Base-by-base conservation (phyloP, 2,113 vertebrate genomes). In the Barbus barbus region DNA sequence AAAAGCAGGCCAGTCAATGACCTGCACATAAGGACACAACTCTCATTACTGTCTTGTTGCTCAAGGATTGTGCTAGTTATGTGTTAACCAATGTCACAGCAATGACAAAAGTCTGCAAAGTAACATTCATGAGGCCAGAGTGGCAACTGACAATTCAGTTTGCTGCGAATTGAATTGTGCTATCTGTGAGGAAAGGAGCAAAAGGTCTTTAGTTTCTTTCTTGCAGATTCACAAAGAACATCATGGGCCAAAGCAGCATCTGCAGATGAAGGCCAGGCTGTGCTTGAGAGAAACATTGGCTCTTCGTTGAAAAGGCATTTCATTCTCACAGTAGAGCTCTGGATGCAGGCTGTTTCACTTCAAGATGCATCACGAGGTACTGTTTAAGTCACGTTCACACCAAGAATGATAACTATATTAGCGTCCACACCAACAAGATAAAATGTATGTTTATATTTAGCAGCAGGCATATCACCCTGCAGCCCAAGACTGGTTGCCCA, bases 151-250 rank as follows among this genome's bases (percentile, higher is more conserved):
- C 75, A 46, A 46, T 63, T 79, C 33, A 46, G 16, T 79, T 79
- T 44, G 22, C 5, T 41, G 58, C 20, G 9, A 79, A 79, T 28
- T 44, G 33, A 44, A 9, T 78, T 79, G 33, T 63, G n/a, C 33
- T 79, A 48, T 79, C 58, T 79, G n/a, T 13, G 13, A 24, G 24
- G 56, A 26, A 79, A 61, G 41, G 13, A 79, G 33, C n/a, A 79
- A 26, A 79, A 28, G 9, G 77, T 60, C 31, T n/a, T 76, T 58
- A 60, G 53, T 58, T 61, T 46, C 36, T 41, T 61, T 16, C n/a
- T 61, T 78, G 33, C 58, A 48, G 61, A 51, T 22, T 44, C 77
- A 46, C 58, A 28, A 46, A 46, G n/a, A 81, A 46, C 60, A 20
- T 26, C 18, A 33, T 22, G 9, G 41, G 44, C 33, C 63, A 24